Base-by-base conservation (phyloP, 2,888 invertebrate genomes). In the Aphidoletes aphidimyza region DNA sequence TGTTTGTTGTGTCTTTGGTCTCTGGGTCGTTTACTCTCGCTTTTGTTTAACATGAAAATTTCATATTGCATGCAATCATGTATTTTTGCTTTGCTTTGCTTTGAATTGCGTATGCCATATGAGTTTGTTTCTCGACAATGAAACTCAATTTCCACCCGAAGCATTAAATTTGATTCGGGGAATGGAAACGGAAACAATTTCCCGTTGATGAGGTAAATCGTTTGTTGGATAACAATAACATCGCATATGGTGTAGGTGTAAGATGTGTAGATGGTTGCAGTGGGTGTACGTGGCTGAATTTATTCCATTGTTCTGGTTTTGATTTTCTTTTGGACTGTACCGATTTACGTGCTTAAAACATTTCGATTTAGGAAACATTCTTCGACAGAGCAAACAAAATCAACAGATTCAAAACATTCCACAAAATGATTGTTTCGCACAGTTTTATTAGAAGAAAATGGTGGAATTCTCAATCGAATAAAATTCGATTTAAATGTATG, bases 141-240 rank as follows among this genome's bases (percentile, higher is more conserved):
- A 6, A 42, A 42, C 6, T 42, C 42, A 8, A 69, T 11, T 69
- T 34, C 26, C 30, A 26, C 14, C n/a, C 8, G 26, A 42, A 11
- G 30, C 14, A 69, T 54, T 54, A 69, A 69, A 69, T 69, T 69
- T 69, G 69, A 69, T 69, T 69, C 34, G 69, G 69, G n/a, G 34
- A 69, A 69, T 69, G 30, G 69, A 69, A 69, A 69, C 69, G 69
- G 69, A 69, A 69, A 69, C 69, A 69, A 30, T 69, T 69, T 30
- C 69, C 2, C 69, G 69, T 26, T 26, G 69, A 34, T 69, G 69
- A 69, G 69, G 69, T 69, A 69, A 69, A 69, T 69, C 69, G 69
- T 69, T 69, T 69, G 69, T 69, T 69, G 54, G 30, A 30, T 22
- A 69, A 69, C 30, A 69, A 30, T 30, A 69, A 9, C 14, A 5